These are phyloP conservation scores for Tragelaphus imberbis DNA, from an alignment of 2,113 vertebrate species.

Conservation along the genomic window DNA sequence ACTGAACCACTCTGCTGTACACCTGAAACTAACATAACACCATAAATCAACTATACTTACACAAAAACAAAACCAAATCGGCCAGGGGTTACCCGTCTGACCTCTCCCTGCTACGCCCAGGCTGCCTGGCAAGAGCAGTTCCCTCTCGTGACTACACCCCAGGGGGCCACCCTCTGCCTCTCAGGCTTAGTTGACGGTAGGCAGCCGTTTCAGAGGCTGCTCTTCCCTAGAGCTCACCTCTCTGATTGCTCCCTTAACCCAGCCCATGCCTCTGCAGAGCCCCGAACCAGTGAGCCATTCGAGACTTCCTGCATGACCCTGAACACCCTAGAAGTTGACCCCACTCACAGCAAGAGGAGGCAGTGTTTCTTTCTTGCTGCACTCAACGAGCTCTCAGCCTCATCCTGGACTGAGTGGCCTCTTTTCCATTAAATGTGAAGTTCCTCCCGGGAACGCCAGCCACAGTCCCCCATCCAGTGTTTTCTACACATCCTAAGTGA, in stretches of 20 bases:
- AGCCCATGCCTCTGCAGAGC: background rate
- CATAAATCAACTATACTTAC: background rate
- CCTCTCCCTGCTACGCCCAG: background rate
- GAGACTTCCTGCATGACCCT: background rate
- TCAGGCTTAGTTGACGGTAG: background rate
- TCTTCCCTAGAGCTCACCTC: background rate
- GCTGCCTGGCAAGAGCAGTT: rapidly evolving
- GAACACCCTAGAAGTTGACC: rapidly evolving
- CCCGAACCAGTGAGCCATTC: background rate
- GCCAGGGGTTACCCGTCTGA: too few species aligned
- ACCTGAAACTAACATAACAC: background rate
- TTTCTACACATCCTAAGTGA: background rate
- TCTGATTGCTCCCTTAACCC: background rate
- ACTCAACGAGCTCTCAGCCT: background rate
- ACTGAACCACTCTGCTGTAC: background rate
- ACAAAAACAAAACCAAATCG: background rate
- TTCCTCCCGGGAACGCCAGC: rapidly evolving
- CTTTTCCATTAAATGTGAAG: background rate
- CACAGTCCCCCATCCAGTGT: too few species aligned
- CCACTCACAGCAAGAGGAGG: too few species aligned
- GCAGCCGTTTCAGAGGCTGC: background rate
- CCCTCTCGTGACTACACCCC: rapidly evolving
- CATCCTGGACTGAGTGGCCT: too few species aligned
- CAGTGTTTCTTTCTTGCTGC: background rate
- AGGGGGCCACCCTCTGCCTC: too few species aligned